A percentile compares a stretch with the other conserved stretches of the same genome.
Evolutionary conservation across 2,113 vertebrate genomes (phyloP).

Genomic region (Recurvirostra avosetta): DNA sequence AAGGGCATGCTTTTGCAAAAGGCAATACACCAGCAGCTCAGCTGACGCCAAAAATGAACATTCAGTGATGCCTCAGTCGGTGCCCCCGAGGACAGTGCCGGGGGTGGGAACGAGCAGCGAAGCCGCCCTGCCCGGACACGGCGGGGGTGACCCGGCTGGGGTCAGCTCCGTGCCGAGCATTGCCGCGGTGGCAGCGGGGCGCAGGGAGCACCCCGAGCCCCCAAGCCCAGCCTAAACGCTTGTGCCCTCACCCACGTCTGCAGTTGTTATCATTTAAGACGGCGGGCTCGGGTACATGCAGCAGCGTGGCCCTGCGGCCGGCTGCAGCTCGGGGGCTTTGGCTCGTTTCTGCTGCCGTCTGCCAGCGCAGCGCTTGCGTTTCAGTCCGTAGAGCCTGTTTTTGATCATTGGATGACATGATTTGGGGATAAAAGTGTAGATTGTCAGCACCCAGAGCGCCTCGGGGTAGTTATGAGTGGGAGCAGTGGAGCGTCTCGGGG

Average conservation of each 20-base stretch:
- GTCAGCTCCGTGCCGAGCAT: too few species aligned
- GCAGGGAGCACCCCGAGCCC: not conserved
- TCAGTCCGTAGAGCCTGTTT: not conserved
- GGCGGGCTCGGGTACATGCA: too few species aligned
- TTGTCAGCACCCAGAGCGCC: not conserved
- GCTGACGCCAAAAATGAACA: too few species aligned
- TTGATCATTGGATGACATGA: accelerated
- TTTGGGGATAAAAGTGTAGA: not conserved
- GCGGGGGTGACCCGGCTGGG: too few species aligned
- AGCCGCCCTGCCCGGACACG: too few species aligned
- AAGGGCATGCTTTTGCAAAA: too few species aligned
- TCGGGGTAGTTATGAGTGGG: not conserved
- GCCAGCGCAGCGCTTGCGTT: accelerated
- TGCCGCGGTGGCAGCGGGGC: not conserved
- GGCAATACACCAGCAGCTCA: too few species aligned
- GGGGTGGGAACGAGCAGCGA: too few species aligned
- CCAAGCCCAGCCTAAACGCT: accelerated
- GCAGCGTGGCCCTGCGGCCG: not conserved
- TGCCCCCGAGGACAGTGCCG: not conserved
- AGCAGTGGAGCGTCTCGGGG: accelerated
- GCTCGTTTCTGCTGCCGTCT: not conserved
- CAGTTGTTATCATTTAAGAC: too few species aligned
- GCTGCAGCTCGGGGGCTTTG: not conserved
- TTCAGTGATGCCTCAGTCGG: too few species aligned
- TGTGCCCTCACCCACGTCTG: too few species aligned